A percentile compares a stretch with the other conserved stretches of the same genome.
Conservation (phyloP, 1,140 invertebrate species). For the Choristoneura fumiferana region DNA sequence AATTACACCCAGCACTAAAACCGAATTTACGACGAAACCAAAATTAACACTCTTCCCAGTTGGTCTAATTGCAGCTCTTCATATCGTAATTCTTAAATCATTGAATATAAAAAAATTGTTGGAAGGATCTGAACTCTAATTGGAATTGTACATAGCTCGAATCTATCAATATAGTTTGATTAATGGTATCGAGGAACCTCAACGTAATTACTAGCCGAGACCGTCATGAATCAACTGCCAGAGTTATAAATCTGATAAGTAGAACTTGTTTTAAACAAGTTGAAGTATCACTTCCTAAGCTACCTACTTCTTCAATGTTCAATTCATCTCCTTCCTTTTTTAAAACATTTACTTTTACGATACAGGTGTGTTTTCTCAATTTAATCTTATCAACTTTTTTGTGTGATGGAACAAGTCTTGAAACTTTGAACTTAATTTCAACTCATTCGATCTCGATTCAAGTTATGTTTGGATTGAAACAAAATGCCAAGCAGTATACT, state of each 20-base stretch:
- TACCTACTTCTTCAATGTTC: constrained; percentile 21
- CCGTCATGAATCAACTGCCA: constrained; percentile 70
- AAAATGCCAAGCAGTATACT: no score
- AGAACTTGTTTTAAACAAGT: constrained; percentile 56
- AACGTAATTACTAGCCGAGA: constrained; percentile 65
- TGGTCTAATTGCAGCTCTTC: constrained; percentile 56
- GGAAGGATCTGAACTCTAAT: constrained; percentile 65
- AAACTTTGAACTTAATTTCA: constrained; percentile 7
- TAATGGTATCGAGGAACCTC: constrained; percentile 66
- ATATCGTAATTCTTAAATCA: constrained; percentile 61
- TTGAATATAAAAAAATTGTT: constrained; percentile 59
- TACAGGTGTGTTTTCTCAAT: constrained; percentile 31
- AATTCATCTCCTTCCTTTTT: constrained; percentile 9
- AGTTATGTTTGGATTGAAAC: no score
- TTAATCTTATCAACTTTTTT: constrained; percentile 50
- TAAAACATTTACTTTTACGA: constrained; percentile 14
- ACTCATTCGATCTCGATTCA: no score
- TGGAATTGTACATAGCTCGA: constrained; percentile 64
- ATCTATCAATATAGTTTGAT: constrained; percentile 75
- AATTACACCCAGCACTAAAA: constrained; percentile 49
- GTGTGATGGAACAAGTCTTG: constrained; percentile 29
- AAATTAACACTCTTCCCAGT: constrained; percentile 59
- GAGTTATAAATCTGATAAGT: constrained; percentile 71
- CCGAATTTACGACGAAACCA: constrained; percentile 59
- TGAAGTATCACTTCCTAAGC: constrained; percentile 45